Conservation (phyloP, 1,140 invertebrate genomes). For the Ceratina australensis region DNA sequence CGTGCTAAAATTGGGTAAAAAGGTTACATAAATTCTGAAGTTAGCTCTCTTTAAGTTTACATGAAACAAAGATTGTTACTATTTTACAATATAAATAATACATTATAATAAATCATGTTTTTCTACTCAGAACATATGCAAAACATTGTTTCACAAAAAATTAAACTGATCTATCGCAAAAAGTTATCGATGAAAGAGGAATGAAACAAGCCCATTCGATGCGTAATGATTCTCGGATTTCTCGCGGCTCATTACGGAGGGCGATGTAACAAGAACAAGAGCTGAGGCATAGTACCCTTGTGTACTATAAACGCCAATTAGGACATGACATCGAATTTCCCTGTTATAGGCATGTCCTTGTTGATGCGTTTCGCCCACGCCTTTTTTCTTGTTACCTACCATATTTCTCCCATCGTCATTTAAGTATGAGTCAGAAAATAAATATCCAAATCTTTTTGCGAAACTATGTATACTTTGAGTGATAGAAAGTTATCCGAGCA, state of each 20-base stretch:
- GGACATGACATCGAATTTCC: constrained; percentile 59
- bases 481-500: too few relatives aligned
- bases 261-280: constrained; percentile 47
- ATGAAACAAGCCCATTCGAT: not conserved
- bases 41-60: not conserved
- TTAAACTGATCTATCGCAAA: not conserved
- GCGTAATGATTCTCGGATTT: constrained; percentile 50
- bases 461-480: not conserved
- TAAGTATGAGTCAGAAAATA: constrained; percentile 1
- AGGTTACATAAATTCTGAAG: constrained; percentile 4
- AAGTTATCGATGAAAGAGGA: not conserved
- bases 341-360: constrained; percentile 35
- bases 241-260: constrained; percentile 56
- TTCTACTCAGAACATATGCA: too few relatives aligned
- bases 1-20: not conserved
- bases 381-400: not conserved
- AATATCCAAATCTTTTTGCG: not conserved
- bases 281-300: constrained; percentile 52
- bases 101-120: too few relatives aligned
- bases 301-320: constrained; percentile 67
- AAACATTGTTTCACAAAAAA: not conserved
- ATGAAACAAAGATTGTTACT: too few relatives aligned
- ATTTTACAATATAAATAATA: too few relatives aligned
- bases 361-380: constrained; percentile 9
- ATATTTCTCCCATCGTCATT: not conserved